A percentile compares a stretch with the other conserved stretches of the same genome.
phyloP scores from a whole-genome alignment of 2,888 invertebrate species.

The Dione juno region DNA sequence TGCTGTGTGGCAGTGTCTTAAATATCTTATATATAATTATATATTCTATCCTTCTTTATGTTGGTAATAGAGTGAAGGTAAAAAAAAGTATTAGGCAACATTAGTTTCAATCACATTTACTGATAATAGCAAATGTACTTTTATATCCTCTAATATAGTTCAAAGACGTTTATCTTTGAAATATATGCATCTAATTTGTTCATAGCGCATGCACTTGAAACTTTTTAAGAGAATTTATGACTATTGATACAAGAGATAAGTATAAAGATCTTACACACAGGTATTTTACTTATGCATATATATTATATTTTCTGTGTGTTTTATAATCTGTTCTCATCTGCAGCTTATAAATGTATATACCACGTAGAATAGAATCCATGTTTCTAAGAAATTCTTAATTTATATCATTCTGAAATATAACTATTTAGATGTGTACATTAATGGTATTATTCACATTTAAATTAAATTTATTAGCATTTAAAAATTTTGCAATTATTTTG shows the following conservation, averaged over 20 bases:
- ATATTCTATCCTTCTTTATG: too few species aligned
- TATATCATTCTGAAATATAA: too few species aligned
- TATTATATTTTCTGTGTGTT: background rate
- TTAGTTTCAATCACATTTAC: background rate
- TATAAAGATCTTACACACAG: background rate
- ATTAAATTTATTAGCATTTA: too few species aligned
- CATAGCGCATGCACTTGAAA: slow-evolving; percentile 53
- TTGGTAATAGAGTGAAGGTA: too few species aligned
- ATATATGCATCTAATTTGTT: slow-evolving; percentile 65
- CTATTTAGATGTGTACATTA: too few species aligned
- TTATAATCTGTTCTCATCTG: background rate
- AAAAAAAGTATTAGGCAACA: too few species aligned
- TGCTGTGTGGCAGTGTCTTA: too few species aligned
- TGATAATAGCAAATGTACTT: background rate
- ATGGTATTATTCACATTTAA: too few species aligned
- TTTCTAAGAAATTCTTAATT: too few species aligned
- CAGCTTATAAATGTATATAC: too few species aligned
- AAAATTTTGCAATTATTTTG: background rate
- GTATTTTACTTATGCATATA: background rate
- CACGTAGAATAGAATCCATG: too few species aligned
- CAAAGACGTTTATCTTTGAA: slow-evolving; percentile 51
- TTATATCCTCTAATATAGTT: slow-evolving; percentile 43
- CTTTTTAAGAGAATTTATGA: slow-evolving; percentile 51
- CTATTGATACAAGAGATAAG: slow-evolving; percentile 17
- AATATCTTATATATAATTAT: too few species aligned